phyloP scores from a whole-genome alignment of 2,888 invertebrate species.

The Acleris sparsana region DNA sequence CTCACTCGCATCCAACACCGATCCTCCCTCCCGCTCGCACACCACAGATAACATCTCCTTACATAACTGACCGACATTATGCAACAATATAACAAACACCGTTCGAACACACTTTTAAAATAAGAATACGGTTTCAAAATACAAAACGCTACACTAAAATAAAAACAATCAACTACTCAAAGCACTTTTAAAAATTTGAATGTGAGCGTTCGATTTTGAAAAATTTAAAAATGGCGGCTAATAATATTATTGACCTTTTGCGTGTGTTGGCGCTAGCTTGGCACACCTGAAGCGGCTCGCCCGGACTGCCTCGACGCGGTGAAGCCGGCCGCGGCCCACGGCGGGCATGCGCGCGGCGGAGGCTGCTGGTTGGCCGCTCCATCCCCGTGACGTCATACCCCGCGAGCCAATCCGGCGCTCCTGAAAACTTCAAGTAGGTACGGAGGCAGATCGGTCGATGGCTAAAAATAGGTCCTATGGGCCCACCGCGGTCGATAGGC shows the following conservation, averaged over 20 bases:
- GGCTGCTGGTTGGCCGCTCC: slow-evolving; percentile 64
- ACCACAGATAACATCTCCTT: slow-evolving; percentile 37
- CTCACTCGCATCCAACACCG: slow-evolving; percentile 42
- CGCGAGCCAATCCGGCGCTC: slow-evolving; percentile 58
- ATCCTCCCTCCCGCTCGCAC: slow-evolving; percentile 48
- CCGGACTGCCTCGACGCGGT: slow-evolving; percentile 69
- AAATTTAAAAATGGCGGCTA: slow-evolving; percentile 38
- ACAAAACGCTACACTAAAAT: slow-evolving; percentile 14
- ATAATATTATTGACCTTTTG: slow-evolving; percentile 66
- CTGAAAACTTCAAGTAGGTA: slow-evolving; percentile 81
- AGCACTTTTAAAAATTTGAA: slow-evolving; percentile 40
- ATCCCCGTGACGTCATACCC: slow-evolving; percentile 68
- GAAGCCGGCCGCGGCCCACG: slow-evolving; percentile 60
- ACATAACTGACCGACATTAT: slow-evolving; percentile 43
- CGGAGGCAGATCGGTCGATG: slow-evolving; percentile 67
- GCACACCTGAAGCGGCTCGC: slow-evolving; percentile 78
- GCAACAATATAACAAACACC: slow-evolving; percentile 41
- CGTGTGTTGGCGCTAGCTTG: slow-evolving; percentile 66
- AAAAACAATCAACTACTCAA: slow-evolving; percentile 18
- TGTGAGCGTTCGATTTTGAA: slow-evolving; percentile 42
- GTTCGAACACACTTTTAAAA: background rate
- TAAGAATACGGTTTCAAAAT: background rate
- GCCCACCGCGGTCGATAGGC: slow-evolving; percentile 39
- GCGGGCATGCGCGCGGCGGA: slow-evolving; percentile 64
- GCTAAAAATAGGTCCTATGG: slow-evolving; percentile 74